Evolutionary conservation across 2,113 vertebrate genomes (phyloP), one percentile per base, ranked within the genome.

Genomic region (Phrynocephalus versicolor): DNA sequence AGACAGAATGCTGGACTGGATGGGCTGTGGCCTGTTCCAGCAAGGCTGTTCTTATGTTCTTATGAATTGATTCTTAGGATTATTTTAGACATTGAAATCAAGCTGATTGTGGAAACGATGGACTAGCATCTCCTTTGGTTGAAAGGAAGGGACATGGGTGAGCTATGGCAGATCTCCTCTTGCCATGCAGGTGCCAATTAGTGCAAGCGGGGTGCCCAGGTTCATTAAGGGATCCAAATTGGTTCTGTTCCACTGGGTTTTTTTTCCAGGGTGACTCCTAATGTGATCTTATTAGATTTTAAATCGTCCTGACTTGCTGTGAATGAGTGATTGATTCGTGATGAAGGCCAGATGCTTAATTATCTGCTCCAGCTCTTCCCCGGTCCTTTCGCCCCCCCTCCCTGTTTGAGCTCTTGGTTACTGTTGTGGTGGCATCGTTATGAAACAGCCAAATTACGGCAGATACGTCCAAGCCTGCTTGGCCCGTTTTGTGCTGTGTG

Each of bases 311-410:
- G n/a, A 30, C 84, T 89, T 71, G 89, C 85, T 88, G 64, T 82
- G 76, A 30, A 3, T 30, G 41, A 79, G 39, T 82, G 76, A 88
- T 72, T 74, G 93, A 90, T 88, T 51, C 2, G 0, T 65, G 82
- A 0, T 88, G 85, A 85, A 85, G 86, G 84, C 83, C 93, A 88
- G 77, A 81, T 83, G 84, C 89, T 91, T 86, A 81, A 57, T 93
- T 93, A 82, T 90, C 89, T 92, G 84, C 87, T 84, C 70, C 14
- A 25, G 33, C 87, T 90, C 0, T 10, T 1, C n/a, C 64, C 41
- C 80, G 82, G 73, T 74, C 55, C 71, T n/a, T n/a, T n/a, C n/a
- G n/a, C 81, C 71, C 35, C 58, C 39, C 6, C n/a, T 70, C 60
- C 45, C 67, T 27, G 39, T 73, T 84, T 51, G 0, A 14, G 19